Evolutionary conservation across 1,140 invertebrate species (phyloP).

Genomic region (Temnothorax longispinosus): DNA sequence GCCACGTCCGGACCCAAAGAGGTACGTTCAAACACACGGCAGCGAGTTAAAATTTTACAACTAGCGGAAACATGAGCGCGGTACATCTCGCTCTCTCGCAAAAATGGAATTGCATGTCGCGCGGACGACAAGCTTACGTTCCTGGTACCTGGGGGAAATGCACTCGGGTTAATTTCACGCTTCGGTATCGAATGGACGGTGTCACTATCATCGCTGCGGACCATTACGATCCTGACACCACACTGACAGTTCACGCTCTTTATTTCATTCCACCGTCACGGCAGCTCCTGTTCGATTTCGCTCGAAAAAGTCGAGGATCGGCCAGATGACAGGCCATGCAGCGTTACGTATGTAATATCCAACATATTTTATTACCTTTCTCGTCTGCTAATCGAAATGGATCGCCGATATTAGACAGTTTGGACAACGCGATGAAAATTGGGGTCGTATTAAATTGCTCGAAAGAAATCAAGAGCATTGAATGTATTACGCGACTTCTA

Average conservation of each 20-base stretch:
- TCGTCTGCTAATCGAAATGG: not conserved
- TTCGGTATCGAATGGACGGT: constrained; percentile 63
- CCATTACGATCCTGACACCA: constrained; percentile 67
- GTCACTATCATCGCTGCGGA: constrained; percentile 49
- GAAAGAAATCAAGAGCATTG: not conserved
- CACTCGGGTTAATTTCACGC: constrained; percentile 74
- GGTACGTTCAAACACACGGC: constrained; percentile 13
- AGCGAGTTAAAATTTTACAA: constrained; percentile 49
- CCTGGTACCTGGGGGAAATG: constrained; percentile 70
- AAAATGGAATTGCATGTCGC: constrained; percentile 68
- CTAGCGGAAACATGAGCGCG: constrained; percentile 30
- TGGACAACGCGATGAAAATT: not conserved
- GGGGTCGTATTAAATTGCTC: not conserved
- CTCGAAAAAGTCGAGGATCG: not conserved
- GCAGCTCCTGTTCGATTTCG: not conserved
- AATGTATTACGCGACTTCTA: not conserved
- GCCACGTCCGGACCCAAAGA: not conserved
- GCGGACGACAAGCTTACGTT: constrained; percentile 63
- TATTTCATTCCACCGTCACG: constrained; percentile 62
- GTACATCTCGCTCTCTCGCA: constrained; percentile 34
- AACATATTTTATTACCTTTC: constrained; percentile 12
- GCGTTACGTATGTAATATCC: constrained; percentile 19
- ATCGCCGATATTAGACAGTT: not conserved
- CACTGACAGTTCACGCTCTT: constrained; percentile 55
- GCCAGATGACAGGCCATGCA: not conserved